Conservation (phyloP, 2,797 vertebrate species). For the Mus spretus region DNA sequence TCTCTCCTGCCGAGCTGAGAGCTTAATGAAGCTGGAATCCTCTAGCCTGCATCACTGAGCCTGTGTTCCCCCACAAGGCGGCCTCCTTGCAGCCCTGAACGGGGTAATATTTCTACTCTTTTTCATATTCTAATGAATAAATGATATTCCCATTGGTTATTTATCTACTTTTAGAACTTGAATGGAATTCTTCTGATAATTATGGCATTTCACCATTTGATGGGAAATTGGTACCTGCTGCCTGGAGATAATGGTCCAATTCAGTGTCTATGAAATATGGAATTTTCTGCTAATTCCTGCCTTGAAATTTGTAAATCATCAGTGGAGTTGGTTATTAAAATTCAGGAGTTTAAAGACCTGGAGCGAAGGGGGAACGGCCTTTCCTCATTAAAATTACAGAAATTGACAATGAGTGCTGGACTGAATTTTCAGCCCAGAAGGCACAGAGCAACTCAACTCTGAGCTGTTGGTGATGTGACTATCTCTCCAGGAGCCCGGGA, state of each 20-base stretch:
- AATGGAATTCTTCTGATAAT: conserved; percentile 88
- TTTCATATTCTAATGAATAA: conserved; percentile 84
- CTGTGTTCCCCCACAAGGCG: conserved; percentile 42
- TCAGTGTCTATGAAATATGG: conserved; percentile 84
- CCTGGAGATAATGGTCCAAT: conserved; percentile 86
- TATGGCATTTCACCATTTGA: conserved; percentile 84
- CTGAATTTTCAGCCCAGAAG: background rate
- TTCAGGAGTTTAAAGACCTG: conserved; percentile 77
- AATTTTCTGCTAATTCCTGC: conserved; percentile 86
- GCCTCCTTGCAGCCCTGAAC: conserved; percentile 7
- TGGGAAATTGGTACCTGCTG: conserved; percentile 86
- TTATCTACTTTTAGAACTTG: conserved; percentile 87
- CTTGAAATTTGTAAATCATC: conserved; percentile 86
- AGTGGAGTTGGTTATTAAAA: conserved; percentile 84
- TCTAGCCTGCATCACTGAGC: background rate
- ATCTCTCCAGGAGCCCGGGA: background rate
- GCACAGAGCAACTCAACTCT: background rate
- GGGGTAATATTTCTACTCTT: conserved; percentile 48
- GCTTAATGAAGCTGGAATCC: conserved; percentile 60
- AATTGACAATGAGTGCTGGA: conserved; percentile 42
- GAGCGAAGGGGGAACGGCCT: conserved; percentile 60
- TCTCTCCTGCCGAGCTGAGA: conserved; percentile 3
- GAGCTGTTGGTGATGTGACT: background rate
- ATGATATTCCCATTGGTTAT: conserved; percentile 86
- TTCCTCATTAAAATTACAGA: conserved; percentile 79